Percentiles rank a stretch among this genome's conserved stretches.
Evolutionary conservation across 2,113 vertebrate species (phyloP).

Genomic region (Sander vitreus): DNA sequence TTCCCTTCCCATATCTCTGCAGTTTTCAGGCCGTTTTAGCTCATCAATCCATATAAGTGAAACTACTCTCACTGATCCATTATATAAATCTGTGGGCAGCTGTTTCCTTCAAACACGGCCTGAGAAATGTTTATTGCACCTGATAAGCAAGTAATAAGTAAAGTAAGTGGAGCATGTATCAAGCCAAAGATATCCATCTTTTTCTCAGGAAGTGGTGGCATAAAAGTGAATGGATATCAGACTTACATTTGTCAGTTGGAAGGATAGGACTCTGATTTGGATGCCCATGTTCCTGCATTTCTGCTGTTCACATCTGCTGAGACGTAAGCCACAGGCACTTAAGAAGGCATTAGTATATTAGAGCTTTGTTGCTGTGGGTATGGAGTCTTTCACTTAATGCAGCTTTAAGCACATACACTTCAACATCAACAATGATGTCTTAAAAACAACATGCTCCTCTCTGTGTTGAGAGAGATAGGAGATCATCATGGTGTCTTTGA

Average conservation of each 20-base stretch:
- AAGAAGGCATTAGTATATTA: neutral
- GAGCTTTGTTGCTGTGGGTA: slow-evolving; percentile 15
- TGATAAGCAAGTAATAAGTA: neutral
- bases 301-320: neutral
- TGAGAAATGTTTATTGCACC: neutral
- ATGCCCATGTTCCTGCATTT: neutral
- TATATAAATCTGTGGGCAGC: neutral
- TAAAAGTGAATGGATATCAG: neutral
- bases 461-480: slow-evolving; percentile 57
- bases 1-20: neutral
- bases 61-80: neutral
- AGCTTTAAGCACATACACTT: slow-evolving; percentile 44
- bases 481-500: slow-evolving; percentile 52
- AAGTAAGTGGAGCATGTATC: neutral
- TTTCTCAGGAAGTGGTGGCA: slow-evolving; percentile 5
- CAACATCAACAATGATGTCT: slow-evolving; percentile 50
- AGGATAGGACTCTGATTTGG: neutral
- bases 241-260: slow-evolving; percentile 15
- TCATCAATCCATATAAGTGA: neutral
- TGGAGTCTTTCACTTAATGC: slow-evolving; percentile 37
- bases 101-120: neutral
- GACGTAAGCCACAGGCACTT: slow-evolving; percentile 1
- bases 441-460: slow-evolving; percentile 43
- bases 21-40: neutral
- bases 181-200: neutral